Evolutionary conservation across 2,797 vertebrate species (phyloP), one percentile per base, ranked within the genome.

Genomic region (Erithacus rubecula): DNA sequence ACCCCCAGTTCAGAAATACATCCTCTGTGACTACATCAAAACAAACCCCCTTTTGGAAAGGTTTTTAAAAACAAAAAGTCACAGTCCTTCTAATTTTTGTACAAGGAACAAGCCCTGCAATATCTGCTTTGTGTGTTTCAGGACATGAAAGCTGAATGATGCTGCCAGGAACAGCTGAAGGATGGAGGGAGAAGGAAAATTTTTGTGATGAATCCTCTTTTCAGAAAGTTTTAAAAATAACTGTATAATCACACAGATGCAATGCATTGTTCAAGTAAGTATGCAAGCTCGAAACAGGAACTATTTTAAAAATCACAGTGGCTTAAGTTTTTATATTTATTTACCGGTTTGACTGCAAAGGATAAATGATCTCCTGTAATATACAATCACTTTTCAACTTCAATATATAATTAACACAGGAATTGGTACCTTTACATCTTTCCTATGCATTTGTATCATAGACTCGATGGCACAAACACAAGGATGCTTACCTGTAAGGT

Each of bases 401-500:
- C 63, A 80, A 64, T 52, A 52, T 19, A n/a, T 5, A 68, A 89
- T 63, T 76, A 85, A 86, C 36, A 69, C 12, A 69, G 51, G 63
- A 89, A 87, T 1, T 64, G 41, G 34, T 70, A 82, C 21, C 58
- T 87, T 68, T 72, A 63, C 32, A 68, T 72, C 75, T 46, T 82
- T 89, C 44, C 51, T 55, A 14, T 65, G 37, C 37, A 83, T 62
- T 68, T 6, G 1, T 82, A 80, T 41, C 65, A 72, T 1, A 84
- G 83, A 65, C 36, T 76, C 55, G 44, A 20, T 9, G 51, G 44
- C 52, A 78, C 43, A 89, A 87, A 79, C 29, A 90, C 1, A 7
- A 89, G 67, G 93, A 96, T 81, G 77, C 60, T 71, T 58, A 84
- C 74, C 77, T 87, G 30, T 52, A 77, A 82, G 41, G 77, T 70